Evolutionary conservation across 1,140 invertebrate genomes (phyloP).

Genomic region (Cheumatopsyche charites): DNA sequence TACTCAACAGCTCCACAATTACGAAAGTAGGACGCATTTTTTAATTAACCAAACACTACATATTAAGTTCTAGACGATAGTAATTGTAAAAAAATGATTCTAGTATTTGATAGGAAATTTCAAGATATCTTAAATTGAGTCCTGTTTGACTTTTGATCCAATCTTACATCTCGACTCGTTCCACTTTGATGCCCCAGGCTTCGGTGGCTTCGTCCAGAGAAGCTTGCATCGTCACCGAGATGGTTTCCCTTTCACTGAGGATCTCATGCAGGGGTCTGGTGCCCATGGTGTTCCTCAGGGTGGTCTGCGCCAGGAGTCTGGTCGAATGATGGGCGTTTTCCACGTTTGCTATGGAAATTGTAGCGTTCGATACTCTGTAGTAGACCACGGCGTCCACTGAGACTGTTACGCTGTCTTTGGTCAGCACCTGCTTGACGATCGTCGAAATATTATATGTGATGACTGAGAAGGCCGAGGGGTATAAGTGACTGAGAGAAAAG

Average conservation of each 20-base stretch:
- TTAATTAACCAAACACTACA: too few relatives aligned
- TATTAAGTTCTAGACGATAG: too few relatives aligned
- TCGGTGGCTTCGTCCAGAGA: slow-evolving; percentile 92
- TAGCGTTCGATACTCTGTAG: slow-evolving; percentile 93
- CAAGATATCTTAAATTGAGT: too few relatives aligned
- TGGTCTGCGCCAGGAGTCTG: slow-evolving; percentile 86
- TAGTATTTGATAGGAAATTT: too few relatives aligned
- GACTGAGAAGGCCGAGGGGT: too few relatives aligned
- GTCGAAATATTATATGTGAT: too few relatives aligned
- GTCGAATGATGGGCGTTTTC: slow-evolving; percentile 95
- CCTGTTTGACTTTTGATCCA: too few relatives aligned
- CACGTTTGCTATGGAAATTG: slow-evolving; percentile 95
- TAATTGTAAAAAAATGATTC: too few relatives aligned
- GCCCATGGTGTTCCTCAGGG: slow-evolving; percentile 93
- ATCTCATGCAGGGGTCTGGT: slow-evolving; percentile 95
- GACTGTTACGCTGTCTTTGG: slow-evolving; percentile 93
- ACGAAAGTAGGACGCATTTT: too few relatives aligned
- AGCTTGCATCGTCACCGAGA: slow-evolving; percentile 86
- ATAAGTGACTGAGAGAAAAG: too few relatives aligned
- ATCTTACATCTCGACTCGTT: slow-evolving; percentile 93
- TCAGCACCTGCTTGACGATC: slow-evolving; percentile 82
- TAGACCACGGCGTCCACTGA: slow-evolving; percentile 95
- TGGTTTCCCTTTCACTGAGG: slow-evolving; percentile 90
- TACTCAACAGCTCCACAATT: too few relatives aligned
- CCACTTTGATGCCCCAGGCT: slow-evolving; percentile 96